These are phyloP conservation scores for Sarcophilus harrisii DNA, from an alignment of 2,797 vertebrate genomes.

Conservation along the genomic window DNA sequence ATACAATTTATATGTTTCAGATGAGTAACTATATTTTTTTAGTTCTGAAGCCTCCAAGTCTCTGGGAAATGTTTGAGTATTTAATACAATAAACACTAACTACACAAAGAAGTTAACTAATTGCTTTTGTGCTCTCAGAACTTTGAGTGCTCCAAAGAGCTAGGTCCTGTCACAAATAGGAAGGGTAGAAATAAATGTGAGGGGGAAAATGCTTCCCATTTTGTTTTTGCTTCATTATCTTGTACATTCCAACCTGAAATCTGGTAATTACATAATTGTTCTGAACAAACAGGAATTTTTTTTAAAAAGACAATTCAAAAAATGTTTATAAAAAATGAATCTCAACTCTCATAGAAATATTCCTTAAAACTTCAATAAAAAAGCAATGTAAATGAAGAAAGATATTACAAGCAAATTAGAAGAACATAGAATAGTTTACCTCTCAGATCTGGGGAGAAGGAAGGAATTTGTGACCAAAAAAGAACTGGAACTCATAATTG, in stretches of 20 bases:
- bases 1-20: background rate
- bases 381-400: background rate
- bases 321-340: constrained; percentile 26
- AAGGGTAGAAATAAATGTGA: constrained; percentile 7
- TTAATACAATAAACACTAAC: background rate
- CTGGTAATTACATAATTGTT: constrained; percentile 69
- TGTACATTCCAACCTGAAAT: constrained; percentile 47
- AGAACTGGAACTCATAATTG: no score
- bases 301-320: constrained; percentile 38
- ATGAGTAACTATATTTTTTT: background rate
- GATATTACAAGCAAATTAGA: no score
- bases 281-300: constrained; percentile 63
- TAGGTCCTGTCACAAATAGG: background rate
- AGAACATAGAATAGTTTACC: no score
- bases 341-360: constrained; percentile 51
- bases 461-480: no score
- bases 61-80: background rate
- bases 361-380: constrained; percentile 61
- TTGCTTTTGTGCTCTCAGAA: background rate
- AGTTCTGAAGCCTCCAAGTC: constrained; percentile 2
- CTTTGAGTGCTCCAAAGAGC: background rate
- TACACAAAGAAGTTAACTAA: background rate
- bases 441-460: no score
- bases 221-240: constrained; percentile 11
- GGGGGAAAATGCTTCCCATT: constrained; percentile 34